Conservation (phyloP, 2,888 invertebrate species). For the Cephus nigrinus region DNA sequence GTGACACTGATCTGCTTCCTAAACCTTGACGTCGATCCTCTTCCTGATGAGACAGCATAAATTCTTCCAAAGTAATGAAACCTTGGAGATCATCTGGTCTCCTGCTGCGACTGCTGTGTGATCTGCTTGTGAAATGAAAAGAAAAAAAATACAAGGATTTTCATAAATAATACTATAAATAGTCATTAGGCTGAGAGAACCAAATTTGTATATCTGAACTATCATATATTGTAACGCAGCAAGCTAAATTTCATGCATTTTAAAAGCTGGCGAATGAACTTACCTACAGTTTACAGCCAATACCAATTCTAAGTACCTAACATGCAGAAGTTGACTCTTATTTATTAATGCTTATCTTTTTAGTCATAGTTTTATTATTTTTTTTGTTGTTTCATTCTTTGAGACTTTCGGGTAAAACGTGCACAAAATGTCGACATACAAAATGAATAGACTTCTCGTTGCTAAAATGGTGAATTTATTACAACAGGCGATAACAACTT, state of each 20-base stretch:
- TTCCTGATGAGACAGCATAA: constrained; percentile 82
- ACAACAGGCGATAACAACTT: constrained; percentile 30
- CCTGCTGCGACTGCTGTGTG: constrained; percentile 36
- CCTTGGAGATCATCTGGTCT: constrained; percentile 74
- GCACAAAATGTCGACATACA: constrained; percentile 36
- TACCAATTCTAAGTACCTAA: constrained; percentile 8
- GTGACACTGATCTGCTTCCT: constrained; percentile 36
- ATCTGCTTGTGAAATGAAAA: constrained; percentile 33
- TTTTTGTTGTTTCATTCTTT: neutral
- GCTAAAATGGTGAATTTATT: constrained; percentile 22
- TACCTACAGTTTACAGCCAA: constrained; percentile 8
- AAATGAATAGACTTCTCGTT: constrained; percentile 38
- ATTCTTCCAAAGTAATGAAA: constrained; percentile 81
- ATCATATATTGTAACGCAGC: neutral
- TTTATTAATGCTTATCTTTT: neutral
- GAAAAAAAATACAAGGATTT: neutral
- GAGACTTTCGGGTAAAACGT: constrained; percentile 26
- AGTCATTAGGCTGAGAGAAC: neutral
- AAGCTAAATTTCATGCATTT: constrained; percentile 11
- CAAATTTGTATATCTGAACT: neutral
- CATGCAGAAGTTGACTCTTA: constrained; percentile 18
- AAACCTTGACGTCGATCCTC: constrained; percentile 72
- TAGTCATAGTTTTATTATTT: neutral
- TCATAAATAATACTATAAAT: neutral
- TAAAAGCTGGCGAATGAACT: constrained; percentile 15